Conservation (phyloP, 1,140 invertebrate genomes). For the Phymastichus coffea region DNA sequence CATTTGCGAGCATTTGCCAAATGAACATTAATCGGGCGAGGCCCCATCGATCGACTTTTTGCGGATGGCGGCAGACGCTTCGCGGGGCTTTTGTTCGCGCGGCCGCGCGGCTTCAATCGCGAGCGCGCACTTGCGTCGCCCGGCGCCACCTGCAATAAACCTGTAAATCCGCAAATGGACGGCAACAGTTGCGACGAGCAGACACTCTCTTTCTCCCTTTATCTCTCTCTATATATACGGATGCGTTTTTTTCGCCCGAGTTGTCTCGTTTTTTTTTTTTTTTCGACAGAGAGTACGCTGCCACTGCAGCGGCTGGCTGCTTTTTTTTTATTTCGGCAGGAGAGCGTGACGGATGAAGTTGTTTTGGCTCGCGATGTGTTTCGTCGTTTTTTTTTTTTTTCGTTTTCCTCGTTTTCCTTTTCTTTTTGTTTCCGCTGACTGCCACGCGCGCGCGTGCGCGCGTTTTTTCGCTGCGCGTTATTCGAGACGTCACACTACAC, state of each 20-base stretch:
- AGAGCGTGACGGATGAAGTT: slow-evolving; percentile 3
- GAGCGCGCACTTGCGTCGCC: no score
- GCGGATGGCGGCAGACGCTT: no score
- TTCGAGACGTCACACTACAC: no score
- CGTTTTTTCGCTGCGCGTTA: no score
- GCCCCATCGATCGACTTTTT: background rate
- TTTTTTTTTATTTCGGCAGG: slow-evolving; percentile 7
- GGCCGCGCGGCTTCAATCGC: slow-evolving; percentile 10
- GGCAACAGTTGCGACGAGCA: slow-evolving; percentile 8
- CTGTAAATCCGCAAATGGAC: slow-evolving; percentile 27
- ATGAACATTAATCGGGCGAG: slow-evolving; percentile 18
- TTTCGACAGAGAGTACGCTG: background rate
- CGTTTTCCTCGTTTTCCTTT: no score
- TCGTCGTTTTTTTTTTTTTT: background rate
- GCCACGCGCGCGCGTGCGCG: no score
- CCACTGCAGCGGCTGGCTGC: no score
- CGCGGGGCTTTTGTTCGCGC: slow-evolving; percentile 5
- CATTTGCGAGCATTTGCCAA: slow-evolving; percentile 1
- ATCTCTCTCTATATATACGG: background rate
- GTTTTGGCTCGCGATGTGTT: slow-evolving; percentile 6
- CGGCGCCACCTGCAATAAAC: slow-evolving; percentile 23
- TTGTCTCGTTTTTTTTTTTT: background rate
- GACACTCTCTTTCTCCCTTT: background rate
- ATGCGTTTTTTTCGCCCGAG: background rate
- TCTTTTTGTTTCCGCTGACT: no score